phyloP scores from a whole-genome alignment of 2,888 invertebrate genomes.

The Drosophila mayaguana region DNA sequence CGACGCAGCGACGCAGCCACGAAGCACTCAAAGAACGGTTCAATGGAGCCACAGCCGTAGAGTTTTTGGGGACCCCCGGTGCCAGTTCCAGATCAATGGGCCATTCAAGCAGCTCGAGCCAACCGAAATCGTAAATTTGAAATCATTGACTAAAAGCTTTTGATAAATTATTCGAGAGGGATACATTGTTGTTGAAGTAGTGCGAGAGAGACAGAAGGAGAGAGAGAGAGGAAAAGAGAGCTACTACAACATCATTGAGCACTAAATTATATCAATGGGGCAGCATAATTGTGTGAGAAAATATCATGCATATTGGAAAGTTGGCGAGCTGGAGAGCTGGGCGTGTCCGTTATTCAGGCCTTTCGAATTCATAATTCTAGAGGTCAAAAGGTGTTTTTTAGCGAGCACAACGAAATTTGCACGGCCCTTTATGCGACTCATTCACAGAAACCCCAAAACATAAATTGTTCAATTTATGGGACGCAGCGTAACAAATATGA shows the following conservation, averaged over 20 bases:
- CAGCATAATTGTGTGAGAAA: conserved; percentile 79
- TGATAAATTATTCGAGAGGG: conserved; percentile 74
- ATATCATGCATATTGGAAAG: conserved; percentile 72
- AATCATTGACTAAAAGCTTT: conserved; percentile 82
- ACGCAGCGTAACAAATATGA: conserved; percentile 61
- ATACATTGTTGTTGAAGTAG: conserved; percentile 9
- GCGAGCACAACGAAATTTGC: conserved; percentile 52
- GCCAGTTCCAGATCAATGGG: conserved; percentile 64
- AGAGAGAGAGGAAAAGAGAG: conserved; percentile 24
- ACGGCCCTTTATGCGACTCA: conserved; percentile 33
- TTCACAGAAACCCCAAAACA: conserved; percentile 44
- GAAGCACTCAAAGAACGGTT: conserved; percentile 71
- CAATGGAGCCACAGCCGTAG: conserved; percentile 51
- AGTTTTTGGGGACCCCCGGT: conserved; percentile 59
- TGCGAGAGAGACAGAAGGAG: not conserved
- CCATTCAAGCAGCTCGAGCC: conserved; percentile 63
- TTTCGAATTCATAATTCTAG: conserved; percentile 72
- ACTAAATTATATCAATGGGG: conserved; percentile 72
- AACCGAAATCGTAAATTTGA: conserved; percentile 76
- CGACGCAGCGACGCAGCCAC: conserved; percentile 48
- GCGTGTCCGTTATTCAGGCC: conserved; percentile 64
- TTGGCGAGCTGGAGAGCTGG: conserved; percentile 58
- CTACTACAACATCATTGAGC: conserved; percentile 55
- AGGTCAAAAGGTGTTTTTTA: conserved; percentile 69
- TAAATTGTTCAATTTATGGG: conserved; percentile 67